Conservation (phyloP, 2,797 vertebrate species). For the Nasua narica region DNA sequence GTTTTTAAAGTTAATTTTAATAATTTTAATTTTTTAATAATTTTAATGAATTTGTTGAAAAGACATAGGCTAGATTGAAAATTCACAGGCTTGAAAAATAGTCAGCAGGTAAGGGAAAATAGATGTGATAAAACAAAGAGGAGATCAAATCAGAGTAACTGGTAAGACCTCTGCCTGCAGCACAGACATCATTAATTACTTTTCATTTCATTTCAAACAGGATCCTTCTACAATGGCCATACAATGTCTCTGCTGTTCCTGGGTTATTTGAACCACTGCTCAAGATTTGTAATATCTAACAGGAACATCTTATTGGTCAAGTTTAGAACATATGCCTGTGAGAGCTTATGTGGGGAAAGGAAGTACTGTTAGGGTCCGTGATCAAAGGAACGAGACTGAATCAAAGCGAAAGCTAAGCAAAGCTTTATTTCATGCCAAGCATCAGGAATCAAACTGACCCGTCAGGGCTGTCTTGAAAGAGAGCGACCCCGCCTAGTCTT, state of each 20-base stretch:
- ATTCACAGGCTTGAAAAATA: not conserved
- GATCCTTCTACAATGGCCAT: not conserved
- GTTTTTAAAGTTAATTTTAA: not conserved
- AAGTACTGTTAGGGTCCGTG: too few species aligned
- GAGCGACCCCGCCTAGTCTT: too few species aligned
- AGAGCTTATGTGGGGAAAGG: not conserved
- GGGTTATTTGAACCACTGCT: not conserved
- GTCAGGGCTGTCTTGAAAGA: too few species aligned
- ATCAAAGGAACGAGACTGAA: too few species aligned
- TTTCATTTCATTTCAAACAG: not conserved
- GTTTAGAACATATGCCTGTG: not conserved
- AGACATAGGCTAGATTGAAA: not conserved
- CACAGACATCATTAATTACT: too few species aligned
- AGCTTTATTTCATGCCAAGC: too few species aligned
- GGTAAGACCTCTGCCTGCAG: fast-evolving
- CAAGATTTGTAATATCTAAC: not conserved
- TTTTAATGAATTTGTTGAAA: not conserved
- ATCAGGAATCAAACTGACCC: too few species aligned
- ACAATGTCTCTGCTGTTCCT: not conserved
- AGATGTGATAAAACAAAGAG: not conserved
- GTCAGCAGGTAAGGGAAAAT: not conserved
- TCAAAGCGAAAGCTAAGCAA: too few species aligned
- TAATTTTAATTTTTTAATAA: not conserved
- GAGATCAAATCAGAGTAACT: not conserved
- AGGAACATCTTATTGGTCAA: not conserved